These are phyloP conservation scores for Heteractis magnifica DNA, from an alignment of 92 coral and sea anemone genomes.

Conservation along the genomic window DNA sequence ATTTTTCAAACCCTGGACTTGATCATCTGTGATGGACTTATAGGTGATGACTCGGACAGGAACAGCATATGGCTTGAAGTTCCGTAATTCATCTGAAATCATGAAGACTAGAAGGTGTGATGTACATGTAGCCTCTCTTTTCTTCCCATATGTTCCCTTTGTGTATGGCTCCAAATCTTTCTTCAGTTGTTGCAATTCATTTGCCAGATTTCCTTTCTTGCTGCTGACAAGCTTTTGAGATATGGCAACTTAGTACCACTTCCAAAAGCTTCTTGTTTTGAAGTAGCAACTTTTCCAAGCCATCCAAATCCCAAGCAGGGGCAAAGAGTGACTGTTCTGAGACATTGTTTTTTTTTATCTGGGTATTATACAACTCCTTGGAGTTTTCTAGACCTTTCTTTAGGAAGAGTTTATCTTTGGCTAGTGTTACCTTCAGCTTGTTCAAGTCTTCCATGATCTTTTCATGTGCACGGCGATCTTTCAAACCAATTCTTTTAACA, in stretches of 20 bases:
- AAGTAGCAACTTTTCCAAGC: constrained; percentile 25
- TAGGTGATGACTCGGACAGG: constrained; percentile 54
- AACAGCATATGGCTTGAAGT: constrained; percentile 61
- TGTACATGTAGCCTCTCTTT: constrained; percentile 65
- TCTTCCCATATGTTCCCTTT: constrained; percentile 45
- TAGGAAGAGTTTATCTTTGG: not conserved
- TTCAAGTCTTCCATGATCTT: constrained; percentile 6
- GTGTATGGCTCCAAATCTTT: constrained; percentile 41
- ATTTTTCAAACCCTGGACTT: constrained; percentile 34
- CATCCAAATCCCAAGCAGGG: constrained; percentile 61
- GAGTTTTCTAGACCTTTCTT: not conserved
- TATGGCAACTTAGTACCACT: not conserved
- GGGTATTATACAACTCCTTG: constrained; percentile 1
- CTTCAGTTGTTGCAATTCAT: constrained; percentile 24
- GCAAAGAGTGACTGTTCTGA: constrained; percentile 52
- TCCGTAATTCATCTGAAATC: constrained; percentile 44
- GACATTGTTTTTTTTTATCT: constrained; percentile 37
- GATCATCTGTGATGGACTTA: constrained; percentile 49
- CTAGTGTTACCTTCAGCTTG: not conserved
- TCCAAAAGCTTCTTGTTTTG: constrained; percentile 11
- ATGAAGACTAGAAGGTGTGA: constrained; percentile 40
- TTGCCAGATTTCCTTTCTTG: not conserved
- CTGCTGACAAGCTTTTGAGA: not conserved
- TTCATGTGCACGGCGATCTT: constrained; percentile 12
- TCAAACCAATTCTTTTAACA: constrained; percentile 21